Evolutionary conservation across 2,113 vertebrate species (phyloP), one percentile per base, ranked within the genome.

Genomic region (Neopipo cinnamomea): DNA sequence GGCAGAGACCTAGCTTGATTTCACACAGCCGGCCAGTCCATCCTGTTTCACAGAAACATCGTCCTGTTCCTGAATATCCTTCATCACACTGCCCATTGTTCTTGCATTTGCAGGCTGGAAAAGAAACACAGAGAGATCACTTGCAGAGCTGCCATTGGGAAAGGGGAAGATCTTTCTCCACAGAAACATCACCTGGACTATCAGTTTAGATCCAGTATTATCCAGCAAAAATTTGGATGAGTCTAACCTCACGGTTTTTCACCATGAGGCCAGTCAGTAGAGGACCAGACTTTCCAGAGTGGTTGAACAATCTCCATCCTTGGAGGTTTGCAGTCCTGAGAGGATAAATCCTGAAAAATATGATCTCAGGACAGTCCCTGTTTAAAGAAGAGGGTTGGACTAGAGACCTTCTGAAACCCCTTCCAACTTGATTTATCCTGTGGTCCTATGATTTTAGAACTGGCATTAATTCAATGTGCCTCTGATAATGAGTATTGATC

Each of bases 1-100:
- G 61, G 37, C 86, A 93, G 58, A 85, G 66, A 99, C 99, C 98
- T 97, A 98, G 92, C 58, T 95, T 96, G 28, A 92, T 97, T 91
- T 99, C 98, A 35, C 99, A 99, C 41, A 93, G 97, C 18, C 39
- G 92, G 44, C 99, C 99, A 0, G 98, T 98, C 99, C 99, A 99
- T 59, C 99, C 99, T 0, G 96, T 93, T 24, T 98, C 98, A 89
- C 99, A 99, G 96, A 99, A 95, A 85, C 99, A 99, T 20, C 75
- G 85, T 10, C 99, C 99, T 0, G 98, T 98, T 42, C 99, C 99
- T 1, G 75, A 92, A n/a, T 85, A 81, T 2, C 99, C 98, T 2
- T 98, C 98, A 0, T 99, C 98, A 30, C 99, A 99, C 71, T 98
- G 97, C 14, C 99, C 99, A 0, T 98, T 98, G 53, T 95, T 97